Conservation (phyloP, 30 jellyfish, hydroid and myxozoan species). For the Catostylus mosaicus region DNA sequence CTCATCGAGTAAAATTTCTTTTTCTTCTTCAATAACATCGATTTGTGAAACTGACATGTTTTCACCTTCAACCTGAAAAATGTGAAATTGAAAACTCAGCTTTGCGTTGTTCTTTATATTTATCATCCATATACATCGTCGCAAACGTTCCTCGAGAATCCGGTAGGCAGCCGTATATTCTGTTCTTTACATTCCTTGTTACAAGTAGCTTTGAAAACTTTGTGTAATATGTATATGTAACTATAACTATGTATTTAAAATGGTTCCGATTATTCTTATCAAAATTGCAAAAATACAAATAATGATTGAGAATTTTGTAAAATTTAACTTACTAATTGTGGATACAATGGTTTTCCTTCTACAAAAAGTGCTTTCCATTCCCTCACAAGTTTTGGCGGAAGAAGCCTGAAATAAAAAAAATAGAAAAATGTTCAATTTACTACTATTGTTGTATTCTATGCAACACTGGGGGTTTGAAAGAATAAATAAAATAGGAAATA, state of each 20-base stretch:
- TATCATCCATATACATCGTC: too few relatives aligned
- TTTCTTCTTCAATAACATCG: conserved; percentile 61
- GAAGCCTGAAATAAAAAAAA: conserved; percentile 34
- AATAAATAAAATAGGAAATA: neutral
- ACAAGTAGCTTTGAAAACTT: too few relatives aligned
- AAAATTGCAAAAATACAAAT: neutral
- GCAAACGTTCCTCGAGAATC: too few relatives aligned
- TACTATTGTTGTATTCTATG: too few relatives aligned
- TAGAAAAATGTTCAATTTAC: neutral
- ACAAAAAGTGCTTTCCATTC: conserved; percentile 95
- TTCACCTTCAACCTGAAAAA: conserved; percentile 3
- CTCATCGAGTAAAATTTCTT: conserved; percentile 81
- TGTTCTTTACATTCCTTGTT: too few relatives aligned
- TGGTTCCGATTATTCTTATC: too few relatives aligned
- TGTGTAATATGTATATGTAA: too few relatives aligned
- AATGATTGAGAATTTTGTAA: too few relatives aligned
- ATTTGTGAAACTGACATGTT: neutral
- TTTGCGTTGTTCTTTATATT: too few relatives aligned
- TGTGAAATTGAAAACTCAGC: too few relatives aligned
- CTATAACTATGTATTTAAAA: too few relatives aligned
- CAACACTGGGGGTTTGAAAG: neutral
- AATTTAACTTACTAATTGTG: conserved; percentile 38
- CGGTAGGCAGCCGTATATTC: too few relatives aligned
- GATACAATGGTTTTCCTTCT: conserved; percentile 80
- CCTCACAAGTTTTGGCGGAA: conserved; percentile 94